These are phyloP conservation scores for Peromyscus aztecus DNA, from an alignment of 2,797 vertebrate species.

Conservation along the genomic window DNA sequence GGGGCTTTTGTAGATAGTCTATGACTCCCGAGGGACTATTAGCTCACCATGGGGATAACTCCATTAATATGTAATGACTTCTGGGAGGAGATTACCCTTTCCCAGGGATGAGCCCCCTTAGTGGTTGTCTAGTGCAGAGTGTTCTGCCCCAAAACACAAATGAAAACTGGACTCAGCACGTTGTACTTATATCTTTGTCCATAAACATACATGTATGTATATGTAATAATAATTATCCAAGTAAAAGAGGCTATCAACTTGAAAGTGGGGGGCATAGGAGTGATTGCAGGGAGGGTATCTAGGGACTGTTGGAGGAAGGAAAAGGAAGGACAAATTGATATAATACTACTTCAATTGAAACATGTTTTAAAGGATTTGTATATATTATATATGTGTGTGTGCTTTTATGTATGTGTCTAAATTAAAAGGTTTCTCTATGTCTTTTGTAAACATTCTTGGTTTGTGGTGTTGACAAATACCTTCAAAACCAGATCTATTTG, in stretches of 20 bases:
- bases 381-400: background rate
- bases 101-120: background rate
- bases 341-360: background rate
- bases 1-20: background rate
- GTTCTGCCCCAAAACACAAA: background rate
- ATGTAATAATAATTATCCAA: background rate
- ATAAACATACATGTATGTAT: background rate
- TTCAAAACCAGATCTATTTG: conserved; percentile 25
- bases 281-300: background rate
- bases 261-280: background rate
- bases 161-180: background rate
- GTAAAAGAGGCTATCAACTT: background rate
- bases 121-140: background rate
- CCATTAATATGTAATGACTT: background rate
- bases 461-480: background rate
- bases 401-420: background rate
- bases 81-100: background rate
- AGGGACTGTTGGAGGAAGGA: background rate
- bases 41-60: background rate
- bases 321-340: background rate
- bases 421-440: background rate
- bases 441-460: background rate
- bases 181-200: background rate
- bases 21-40: background rate
- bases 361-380: background rate